These are phyloP conservation scores for Bursaphelenchus okinawaensis DNA, from an alignment of 2,888 invertebrate genomes.

Conservation along the genomic window DNA sequence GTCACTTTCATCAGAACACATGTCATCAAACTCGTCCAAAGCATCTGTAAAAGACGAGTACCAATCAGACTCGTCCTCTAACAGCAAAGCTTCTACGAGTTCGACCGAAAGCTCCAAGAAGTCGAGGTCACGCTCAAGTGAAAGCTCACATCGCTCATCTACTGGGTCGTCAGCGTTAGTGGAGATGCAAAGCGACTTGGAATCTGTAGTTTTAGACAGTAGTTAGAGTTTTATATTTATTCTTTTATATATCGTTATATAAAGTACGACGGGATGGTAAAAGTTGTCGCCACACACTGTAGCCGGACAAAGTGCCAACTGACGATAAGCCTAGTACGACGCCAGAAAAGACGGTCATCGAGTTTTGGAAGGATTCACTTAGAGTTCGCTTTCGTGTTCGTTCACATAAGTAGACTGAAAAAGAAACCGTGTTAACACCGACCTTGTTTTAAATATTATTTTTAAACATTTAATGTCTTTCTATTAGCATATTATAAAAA, in stretches of 20 bases:
- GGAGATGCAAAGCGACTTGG: neutral
- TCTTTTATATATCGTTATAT: slow-evolving; percentile 26
- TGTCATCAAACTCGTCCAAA: neutral
- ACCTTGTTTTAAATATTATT: too few relatives aligned
- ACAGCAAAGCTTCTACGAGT: neutral
- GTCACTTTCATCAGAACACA: neutral
- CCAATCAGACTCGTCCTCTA: neutral
- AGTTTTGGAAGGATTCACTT: slow-evolving; percentile 43
- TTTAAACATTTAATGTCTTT: neutral
- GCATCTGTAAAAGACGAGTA: neutral
- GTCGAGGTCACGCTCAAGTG: neutral
- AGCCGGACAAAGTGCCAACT: slow-evolving; percentile 40
- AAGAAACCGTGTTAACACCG: neutral
- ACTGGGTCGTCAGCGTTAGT: neutral
- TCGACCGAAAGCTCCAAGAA: too few relatives aligned
- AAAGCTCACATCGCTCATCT: neutral
- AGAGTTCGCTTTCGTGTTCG: slow-evolving; percentile 47
- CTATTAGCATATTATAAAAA: neutral
- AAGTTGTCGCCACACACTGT: slow-evolving; percentile 40
- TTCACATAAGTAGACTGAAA: slow-evolving; percentile 52
- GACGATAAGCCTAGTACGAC: slow-evolving; percentile 46
- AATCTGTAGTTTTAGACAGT: neutral
- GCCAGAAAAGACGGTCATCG: slow-evolving; percentile 49
- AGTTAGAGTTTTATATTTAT: neutral
- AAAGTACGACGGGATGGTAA: slow-evolving; percentile 42